These are phyloP conservation scores for Hypanus sabinus DNA, from an alignment of 2,113 vertebrate genomes.

Conservation along the genomic window DNA sequence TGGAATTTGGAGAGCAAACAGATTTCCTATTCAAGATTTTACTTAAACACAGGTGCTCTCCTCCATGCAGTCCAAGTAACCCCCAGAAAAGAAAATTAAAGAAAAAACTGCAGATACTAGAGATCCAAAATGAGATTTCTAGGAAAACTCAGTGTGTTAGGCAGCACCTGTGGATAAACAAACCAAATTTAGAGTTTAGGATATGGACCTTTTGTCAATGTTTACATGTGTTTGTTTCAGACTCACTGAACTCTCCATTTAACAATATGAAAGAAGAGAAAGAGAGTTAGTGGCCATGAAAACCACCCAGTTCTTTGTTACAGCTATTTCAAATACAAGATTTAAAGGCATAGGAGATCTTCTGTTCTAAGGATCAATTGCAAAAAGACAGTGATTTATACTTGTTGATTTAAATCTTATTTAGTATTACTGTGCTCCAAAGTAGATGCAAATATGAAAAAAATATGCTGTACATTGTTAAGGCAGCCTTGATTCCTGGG, in stretches of 20 bases:
- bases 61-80: neutral
- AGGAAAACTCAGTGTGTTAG: no score
- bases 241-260: neutral
- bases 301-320: neutral
- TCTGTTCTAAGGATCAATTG: neutral
- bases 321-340: neutral
- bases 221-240: no score
- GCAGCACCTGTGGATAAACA: no score
- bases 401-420: neutral
- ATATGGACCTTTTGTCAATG: no score
- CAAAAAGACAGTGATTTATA: neutral
- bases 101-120: no score
- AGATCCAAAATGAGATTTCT: no score
- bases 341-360: neutral
- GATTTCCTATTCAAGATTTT: neutral
- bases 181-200: no score
- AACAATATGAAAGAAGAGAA: neutral
- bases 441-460: neutral
- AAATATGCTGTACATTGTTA: neutral
- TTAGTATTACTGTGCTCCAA: neutral
- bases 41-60: neutral
- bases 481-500: neutral
- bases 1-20: neutral
- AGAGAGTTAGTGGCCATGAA: neutral
- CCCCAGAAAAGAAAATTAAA: neutral